Evolutionary conservation across 2,113 vertebrate species (phyloP).

Genomic region (Oostethus manadensis): DNA sequence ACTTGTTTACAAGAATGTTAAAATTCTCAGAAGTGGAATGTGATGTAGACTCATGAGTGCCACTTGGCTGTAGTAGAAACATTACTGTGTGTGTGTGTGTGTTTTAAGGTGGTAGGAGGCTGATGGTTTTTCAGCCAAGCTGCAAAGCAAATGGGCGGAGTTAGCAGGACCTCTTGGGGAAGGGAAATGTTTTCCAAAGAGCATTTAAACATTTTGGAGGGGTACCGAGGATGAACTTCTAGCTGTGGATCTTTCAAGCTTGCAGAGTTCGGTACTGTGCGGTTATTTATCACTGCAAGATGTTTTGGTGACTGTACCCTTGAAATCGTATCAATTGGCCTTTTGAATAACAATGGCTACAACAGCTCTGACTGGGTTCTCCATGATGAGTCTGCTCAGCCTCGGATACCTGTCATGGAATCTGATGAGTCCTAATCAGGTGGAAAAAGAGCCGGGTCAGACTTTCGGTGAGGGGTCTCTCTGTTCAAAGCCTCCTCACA

Average conservation of each 20-base stretch:
- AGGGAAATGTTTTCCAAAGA: conserved; percentile 50
- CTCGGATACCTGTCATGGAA: conserved; percentile 96
- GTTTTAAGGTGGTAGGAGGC: conserved; percentile 15
- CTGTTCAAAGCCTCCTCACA: conserved; percentile 78
- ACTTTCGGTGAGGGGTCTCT: conserved; percentile 50
- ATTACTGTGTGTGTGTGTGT: conserved; percentile 30
- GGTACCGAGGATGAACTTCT: conserved; percentile 22
- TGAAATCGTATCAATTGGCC: not conserved
- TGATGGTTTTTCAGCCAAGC: conserved; percentile 52
- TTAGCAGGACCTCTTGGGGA: conserved; percentile 39
- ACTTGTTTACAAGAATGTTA: not conserved
- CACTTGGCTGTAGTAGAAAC: conserved; percentile 36
- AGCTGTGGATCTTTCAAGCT: conserved; percentile 4
- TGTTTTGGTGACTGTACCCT: conserved; percentile 21
- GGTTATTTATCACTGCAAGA: not conserved
- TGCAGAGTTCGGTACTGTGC: not conserved
- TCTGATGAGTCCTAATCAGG: conserved; percentile 81
- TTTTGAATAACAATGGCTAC: conserved; percentile 71
- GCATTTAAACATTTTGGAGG: conserved; percentile 37
- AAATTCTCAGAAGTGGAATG: not conserved
- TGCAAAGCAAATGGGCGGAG: conserved; percentile 53
- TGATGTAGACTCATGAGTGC: conserved; percentile 23
- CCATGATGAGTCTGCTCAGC: conserved; percentile 87
- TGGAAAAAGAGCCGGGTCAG: conserved; percentile 67
- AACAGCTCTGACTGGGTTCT: conserved; percentile 84